These are phyloP conservation scores for Muscidifurax raptorellus DNA, from an alignment of 1,140 invertebrate genomes.

Conservation along the genomic window DNA sequence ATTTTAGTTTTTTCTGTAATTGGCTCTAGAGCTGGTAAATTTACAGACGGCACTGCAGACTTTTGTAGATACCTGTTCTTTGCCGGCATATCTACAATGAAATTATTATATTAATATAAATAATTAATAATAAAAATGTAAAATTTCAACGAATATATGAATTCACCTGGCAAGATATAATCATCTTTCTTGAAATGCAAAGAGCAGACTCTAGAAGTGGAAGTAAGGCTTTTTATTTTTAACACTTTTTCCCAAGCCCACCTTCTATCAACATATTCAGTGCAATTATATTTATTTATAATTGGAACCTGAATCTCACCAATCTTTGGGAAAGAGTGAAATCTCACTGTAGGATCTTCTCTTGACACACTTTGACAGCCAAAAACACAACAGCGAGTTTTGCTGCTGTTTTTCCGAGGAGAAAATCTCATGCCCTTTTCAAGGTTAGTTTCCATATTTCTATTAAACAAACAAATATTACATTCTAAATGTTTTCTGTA, in stretches of 20 bases:
- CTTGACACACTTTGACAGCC: neutral
- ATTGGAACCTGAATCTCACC: neutral
- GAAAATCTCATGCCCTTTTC: slow-evolving; percentile 3
- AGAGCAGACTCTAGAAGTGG: neutral
- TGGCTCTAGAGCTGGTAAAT: neutral
- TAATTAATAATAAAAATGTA: neutral
- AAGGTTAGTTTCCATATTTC: neutral
- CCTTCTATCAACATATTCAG: neutral
- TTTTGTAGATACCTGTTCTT: neutral
- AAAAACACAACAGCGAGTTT: neutral
- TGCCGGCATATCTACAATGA: neutral
- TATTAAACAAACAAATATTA: neutral
- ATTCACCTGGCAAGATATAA: neutral
- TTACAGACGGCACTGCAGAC: neutral
- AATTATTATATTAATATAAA: neutral
- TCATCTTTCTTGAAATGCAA: slow-evolving; percentile 15
- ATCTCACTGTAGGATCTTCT: neutral
- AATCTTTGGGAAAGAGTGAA: neutral
- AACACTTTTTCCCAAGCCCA: neutral
- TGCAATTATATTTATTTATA: neutral
- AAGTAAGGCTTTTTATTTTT: neutral
- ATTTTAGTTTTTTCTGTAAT: neutral
- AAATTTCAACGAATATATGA: neutral
- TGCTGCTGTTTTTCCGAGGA: slow-evolving; percentile 3
- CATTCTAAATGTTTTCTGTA: neutral